A percentile compares a stretch with the other conserved stretches of the same genome.
Evolutionary conservation across 2,888 invertebrate genomes (phyloP).

Genomic region (Trimorus sp.): DNA sequence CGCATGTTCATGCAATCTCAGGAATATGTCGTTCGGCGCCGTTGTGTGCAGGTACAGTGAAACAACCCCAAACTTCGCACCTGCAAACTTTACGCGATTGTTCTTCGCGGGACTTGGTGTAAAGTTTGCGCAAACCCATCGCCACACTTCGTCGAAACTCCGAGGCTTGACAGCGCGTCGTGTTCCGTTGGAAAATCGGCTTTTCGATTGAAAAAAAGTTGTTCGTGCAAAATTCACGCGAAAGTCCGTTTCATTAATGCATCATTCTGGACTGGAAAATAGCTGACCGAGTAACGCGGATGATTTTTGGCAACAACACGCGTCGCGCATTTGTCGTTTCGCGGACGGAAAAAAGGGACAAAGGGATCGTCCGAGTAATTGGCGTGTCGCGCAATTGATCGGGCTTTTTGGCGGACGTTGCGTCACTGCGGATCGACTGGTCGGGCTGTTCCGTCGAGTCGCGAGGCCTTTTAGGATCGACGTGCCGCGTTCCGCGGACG

Average conservation of each 20-base stretch:
- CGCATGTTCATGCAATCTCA: constrained; percentile 79
- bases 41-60: constrained; percentile 82
- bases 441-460: constrained; percentile 3
- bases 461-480: constrained; percentile 22
- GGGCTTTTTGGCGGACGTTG: constrained; percentile 11
- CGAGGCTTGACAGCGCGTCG: background rate
- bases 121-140: constrained; percentile 22
- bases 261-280: no score
- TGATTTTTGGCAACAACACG: constrained; percentile 47
- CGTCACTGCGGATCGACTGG: constrained; percentile 3
- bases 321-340: constrained; percentile 14
- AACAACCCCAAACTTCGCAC: constrained; percentile 28
- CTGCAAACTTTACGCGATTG: constrained; percentile 20
- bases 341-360: background rate
- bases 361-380: background rate
- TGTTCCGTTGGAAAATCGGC: no score
- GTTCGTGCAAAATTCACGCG: no score
- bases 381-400: constrained; percentile 22
- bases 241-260: no score
- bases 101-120: constrained; percentile 7
- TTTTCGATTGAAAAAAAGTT: no score
- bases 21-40: constrained; percentile 83
- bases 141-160: constrained; percentile 1
- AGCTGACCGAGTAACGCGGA: no score
- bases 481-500: background rate